phyloP scores from a whole-genome alignment of 2,113 vertebrate genomes.

The Antigone vipio region DNA sequence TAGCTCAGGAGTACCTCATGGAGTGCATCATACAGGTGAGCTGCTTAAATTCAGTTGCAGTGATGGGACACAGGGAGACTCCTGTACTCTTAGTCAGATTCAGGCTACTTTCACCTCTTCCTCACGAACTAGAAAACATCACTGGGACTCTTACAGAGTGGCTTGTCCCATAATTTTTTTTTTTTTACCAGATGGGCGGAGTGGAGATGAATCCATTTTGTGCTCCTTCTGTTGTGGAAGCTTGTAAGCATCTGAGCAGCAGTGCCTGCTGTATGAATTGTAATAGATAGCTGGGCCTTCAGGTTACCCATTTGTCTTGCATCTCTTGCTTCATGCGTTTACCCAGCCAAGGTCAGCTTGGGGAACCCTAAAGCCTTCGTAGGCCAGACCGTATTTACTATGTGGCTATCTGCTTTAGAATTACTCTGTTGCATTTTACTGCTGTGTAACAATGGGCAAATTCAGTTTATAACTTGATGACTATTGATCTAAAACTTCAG shows the following conservation, averaged over 20 bases:
- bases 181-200: neutral
- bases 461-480: constrained; percentile 15
- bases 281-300: neutral
- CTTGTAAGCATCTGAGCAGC: neutral
- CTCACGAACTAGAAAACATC: neutral
- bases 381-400: neutral
- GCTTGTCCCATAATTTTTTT: neutral
- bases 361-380: neutral
- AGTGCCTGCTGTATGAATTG: neutral
- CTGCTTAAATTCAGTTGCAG: neutral
- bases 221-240: neutral
- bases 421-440: constrained; percentile 9
- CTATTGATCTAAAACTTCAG: constrained; percentile 72
- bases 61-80: neutral
- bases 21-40: constrained; percentile 98
- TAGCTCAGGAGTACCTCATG: constrained; percentile 99
- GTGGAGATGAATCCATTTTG: neutral
- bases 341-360: neutral
- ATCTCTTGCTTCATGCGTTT: neutral
- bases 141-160: neutral
- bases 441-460: neutral
- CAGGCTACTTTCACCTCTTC: neutral
- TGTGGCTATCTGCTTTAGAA: neutral
- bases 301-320: neutral
- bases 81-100: neutral